Evolutionary conservation across 2,888 invertebrate genomes (phyloP).

Genomic region (Sphaerophoria taeniata): DNA sequence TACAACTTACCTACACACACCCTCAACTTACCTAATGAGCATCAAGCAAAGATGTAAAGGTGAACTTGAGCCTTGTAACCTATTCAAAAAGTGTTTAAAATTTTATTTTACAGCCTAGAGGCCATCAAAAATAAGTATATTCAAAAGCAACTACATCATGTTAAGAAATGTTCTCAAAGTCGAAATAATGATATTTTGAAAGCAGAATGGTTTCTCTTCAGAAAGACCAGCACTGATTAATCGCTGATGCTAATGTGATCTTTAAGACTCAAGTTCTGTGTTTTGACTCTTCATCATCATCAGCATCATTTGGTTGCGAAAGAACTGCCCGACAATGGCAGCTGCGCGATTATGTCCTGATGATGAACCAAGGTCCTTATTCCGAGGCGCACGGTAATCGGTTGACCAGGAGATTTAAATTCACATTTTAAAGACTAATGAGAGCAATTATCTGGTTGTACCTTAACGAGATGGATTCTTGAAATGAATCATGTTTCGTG

Average conservation of each 20-base stretch:
- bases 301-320: slow-evolving; percentile 32
- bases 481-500: slow-evolving; percentile 64
- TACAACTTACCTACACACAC: too few species aligned
- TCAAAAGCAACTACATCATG: neutral
- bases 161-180: neutral
- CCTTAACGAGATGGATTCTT: slow-evolving; percentile 72
- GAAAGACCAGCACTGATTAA: slow-evolving; percentile 53
- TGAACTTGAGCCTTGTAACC: too few species aligned
- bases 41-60: too few species aligned
- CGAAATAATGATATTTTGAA: slow-evolving; percentile 5
- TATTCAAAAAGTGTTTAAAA: slow-evolving; percentile 2
- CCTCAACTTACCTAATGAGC: too few species aligned
- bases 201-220: slow-evolving; percentile 1
- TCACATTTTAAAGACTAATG: slow-evolving; percentile 79
- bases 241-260: slow-evolving; percentile 69
- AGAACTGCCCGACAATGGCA: neutral
- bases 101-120: neutral
- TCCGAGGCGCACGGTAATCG: slow-evolving; percentile 49
- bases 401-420: slow-evolving; percentile 66
- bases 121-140: neutral
- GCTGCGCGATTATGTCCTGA: slow-evolving; percentile 11
- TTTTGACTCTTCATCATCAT: slow-evolving; percentile 42
- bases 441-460: slow-evolving; percentile 82
- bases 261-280: too few species aligned
- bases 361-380: slow-evolving; percentile 17